Conservation (phyloP, 2,797 vertebrate genomes). For the Mus caroli region DNA sequence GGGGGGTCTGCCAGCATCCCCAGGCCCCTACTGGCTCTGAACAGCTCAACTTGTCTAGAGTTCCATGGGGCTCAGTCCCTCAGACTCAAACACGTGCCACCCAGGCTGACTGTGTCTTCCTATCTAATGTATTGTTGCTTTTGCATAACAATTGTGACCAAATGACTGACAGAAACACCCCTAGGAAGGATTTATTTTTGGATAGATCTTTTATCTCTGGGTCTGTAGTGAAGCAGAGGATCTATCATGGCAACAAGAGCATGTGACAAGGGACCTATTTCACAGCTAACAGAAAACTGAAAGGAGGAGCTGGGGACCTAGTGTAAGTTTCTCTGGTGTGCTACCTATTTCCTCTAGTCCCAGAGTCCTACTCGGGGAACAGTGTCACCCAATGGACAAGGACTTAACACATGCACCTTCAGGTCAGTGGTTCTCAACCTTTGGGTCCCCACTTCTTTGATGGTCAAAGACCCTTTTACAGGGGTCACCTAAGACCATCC, state of each 20-base stretch:
- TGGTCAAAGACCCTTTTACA: background rate
- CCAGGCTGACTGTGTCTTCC: background rate
- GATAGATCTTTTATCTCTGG: background rate
- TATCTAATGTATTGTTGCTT: too few relatives aligned
- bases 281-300: background rate
- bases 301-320: background rate
- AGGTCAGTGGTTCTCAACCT: background rate
- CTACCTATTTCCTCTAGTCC: background rate
- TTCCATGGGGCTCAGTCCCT: background rate
- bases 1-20: background rate
- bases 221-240: background rate
- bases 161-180: background rate
- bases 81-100: too few relatives aligned
- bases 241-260: background rate
- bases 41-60: background rate
- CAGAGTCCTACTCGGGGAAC: background rate
- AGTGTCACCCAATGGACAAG: background rate
- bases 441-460: background rate
- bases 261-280: background rate
- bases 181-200: background rate
- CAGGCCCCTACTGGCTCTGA: background rate
- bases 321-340: too few relatives aligned
- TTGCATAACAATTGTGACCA: background rate
- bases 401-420: background rate
- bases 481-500: background rate